A percentile compares a stretch with the other conserved stretches of the same genome.
These are phyloP conservation scores for Ectropis grisescens DNA, from an alignment of 1,140 invertebrate species.

Conservation along the genomic window DNA sequence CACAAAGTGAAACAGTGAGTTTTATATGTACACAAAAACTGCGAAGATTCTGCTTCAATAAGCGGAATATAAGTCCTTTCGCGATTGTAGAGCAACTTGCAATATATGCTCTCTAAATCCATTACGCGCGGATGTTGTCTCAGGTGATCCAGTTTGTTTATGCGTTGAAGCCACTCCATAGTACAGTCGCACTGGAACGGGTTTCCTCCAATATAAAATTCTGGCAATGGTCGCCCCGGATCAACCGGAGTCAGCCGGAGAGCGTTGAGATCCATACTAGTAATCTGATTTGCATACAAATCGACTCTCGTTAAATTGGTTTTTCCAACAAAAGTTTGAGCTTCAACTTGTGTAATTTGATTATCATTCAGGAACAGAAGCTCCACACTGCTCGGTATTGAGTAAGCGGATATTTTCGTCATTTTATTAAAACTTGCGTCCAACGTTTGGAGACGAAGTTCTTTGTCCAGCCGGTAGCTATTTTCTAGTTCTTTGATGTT, in stretches of 20 bases:
- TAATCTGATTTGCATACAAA: constrained; percentile 88
- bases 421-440: constrained; percentile 89
- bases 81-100: constrained; percentile 88
- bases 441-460: constrained; percentile 80
- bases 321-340: constrained; percentile 87
- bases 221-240: constrained; percentile 77
- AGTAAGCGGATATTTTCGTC: constrained; percentile 76
- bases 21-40: constrained; percentile 93
- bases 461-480: constrained; percentile 78
- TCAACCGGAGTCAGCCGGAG: constrained; percentile 80
- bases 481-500: constrained; percentile 86
- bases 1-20: constrained; percentile 93
- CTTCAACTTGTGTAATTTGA: constrained; percentile 82
- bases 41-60: constrained; percentile 85
- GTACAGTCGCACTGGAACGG: constrained; percentile 90
- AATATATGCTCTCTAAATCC: constrained; percentile 92
- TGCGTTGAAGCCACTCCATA: constrained; percentile 90
- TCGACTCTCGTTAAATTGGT: constrained; percentile 86
- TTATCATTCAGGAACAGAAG: constrained; percentile 88
- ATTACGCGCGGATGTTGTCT: constrained; percentile 90
- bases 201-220: constrained; percentile 91
- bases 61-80: constrained; percentile 86
- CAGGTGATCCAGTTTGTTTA: constrained; percentile 80
- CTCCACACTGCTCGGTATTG: constrained; percentile 84
- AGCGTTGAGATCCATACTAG: constrained; percentile 85